Evolutionary conservation across 2,888 invertebrate genomes (phyloP).

Genomic region (Dorcus parallelipipedus): DNA sequence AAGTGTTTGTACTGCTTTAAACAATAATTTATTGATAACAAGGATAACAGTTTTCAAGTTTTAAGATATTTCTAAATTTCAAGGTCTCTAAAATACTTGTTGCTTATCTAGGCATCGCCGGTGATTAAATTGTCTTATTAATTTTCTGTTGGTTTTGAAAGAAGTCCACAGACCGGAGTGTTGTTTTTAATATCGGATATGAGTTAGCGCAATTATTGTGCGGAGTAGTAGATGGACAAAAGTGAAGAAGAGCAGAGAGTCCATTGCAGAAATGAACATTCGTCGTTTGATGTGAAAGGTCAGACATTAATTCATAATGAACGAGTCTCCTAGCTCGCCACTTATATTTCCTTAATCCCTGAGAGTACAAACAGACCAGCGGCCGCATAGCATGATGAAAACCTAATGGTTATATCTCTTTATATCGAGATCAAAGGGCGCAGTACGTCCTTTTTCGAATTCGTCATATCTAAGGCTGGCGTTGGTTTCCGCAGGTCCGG

Average conservation of each 20-base stretch:
- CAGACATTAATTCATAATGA: constrained; percentile 51
- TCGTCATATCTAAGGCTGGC: constrained; percentile 44
- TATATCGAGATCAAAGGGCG: constrained; percentile 48
- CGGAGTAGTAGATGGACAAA: not conserved
- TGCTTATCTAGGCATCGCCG: no score
- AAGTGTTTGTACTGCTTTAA: no score
- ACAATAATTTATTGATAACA: no score
- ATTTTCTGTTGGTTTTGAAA: no score
- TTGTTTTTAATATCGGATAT: no score
- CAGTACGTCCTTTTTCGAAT: constrained; percentile 37
- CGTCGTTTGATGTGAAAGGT: constrained; percentile 35
- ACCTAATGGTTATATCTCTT: constrained; percentile 52
- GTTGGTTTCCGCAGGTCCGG: constrained; percentile 37
- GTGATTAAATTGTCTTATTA: no score
- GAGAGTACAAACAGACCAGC: constrained; percentile 45
- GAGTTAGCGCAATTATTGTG: no score
- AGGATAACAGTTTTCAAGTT: no score
- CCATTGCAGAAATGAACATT: constrained; percentile 36
- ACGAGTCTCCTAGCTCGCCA: constrained; percentile 46
- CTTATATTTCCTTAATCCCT: constrained; percentile 52
- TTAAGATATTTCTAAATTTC: no score
- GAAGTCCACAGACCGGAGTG: no score
- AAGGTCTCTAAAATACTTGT: no score
- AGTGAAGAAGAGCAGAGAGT: constrained; percentile 19
- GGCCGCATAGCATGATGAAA: constrained; percentile 48